Evolutionary conservation across 64 coral and sea anemone genomes (phyloP).

Genomic region (Stichodactyla mertensii): DNA sequence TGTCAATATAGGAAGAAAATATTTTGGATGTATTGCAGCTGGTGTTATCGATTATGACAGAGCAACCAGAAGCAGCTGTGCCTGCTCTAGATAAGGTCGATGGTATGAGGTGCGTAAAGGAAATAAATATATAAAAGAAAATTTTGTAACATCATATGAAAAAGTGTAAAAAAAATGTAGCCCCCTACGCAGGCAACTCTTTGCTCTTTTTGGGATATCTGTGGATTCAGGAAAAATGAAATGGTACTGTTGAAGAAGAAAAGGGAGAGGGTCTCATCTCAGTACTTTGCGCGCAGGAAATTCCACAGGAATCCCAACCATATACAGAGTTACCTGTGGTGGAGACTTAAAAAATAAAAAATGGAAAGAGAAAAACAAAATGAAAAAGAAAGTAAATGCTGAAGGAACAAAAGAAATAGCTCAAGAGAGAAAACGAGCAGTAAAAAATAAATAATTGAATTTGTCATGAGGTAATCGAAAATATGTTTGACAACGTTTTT

Average conservation of each 20-base stretch:
- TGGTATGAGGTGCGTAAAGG: constrained; percentile 62
- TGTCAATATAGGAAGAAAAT: no score
- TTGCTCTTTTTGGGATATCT: no score
- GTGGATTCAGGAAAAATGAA: neutral
- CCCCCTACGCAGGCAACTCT: no score
- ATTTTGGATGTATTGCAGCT: constrained; percentile 84
- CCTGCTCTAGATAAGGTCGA: constrained; percentile 83
- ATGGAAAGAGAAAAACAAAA: neutral
- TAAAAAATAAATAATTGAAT: neutral
- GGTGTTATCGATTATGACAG: constrained; percentile 88
- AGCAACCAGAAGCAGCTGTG: constrained; percentile 78
- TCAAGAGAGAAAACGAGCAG: no score
- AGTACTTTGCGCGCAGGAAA: no score
- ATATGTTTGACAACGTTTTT: neutral
- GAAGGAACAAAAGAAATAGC: neutral
- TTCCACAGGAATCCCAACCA: no score
- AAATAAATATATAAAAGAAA: neutral
- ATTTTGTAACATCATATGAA: neutral
- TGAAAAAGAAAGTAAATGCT: neutral
- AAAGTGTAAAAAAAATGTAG: neutral
- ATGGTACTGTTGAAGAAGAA: neutral
- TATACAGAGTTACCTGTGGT: no score
- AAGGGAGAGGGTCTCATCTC: neutral
- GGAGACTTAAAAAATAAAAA: no score
- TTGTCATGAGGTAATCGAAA: no score